These are phyloP conservation scores for Penaeus vannamei DNA, from an alignment of 1,140 invertebrate genomes.

Conservation along the genomic window DNA sequence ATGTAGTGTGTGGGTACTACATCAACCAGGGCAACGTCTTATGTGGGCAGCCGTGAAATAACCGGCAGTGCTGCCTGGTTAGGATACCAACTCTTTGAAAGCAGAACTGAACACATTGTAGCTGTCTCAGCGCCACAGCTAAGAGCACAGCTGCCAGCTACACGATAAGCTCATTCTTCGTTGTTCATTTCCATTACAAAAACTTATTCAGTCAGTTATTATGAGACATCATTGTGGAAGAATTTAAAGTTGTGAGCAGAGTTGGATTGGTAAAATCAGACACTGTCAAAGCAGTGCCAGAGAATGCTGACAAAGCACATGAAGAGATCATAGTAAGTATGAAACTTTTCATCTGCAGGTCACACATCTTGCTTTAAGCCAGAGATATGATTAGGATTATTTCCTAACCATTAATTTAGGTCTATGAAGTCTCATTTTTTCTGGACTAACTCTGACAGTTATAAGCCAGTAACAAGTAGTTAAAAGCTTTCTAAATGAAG, in stretches of 20 bases:
- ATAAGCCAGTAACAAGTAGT: conserved; percentile 60
- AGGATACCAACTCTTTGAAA: conserved; percentile 66
- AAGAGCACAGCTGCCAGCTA: conserved; percentile 65
- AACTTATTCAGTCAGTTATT: conserved; percentile 51
- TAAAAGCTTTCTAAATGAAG: conserved; percentile 62
- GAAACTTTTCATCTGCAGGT: not conserved
- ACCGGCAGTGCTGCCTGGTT: conserved; percentile 66
- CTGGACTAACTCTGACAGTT: conserved; percentile 57
- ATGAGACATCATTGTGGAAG: conserved; percentile 54
- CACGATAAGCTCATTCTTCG: conserved; percentile 64
- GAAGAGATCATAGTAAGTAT: conserved; percentile 40
- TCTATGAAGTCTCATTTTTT: conserved; percentile 58
- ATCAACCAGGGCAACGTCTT: conserved; percentile 47
- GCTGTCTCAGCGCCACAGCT: conserved; percentile 64
- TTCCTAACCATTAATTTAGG: conserved; percentile 40
- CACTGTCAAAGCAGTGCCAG: conserved; percentile 61
- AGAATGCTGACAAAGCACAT: conserved; percentile 53
- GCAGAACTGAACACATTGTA: conserved; percentile 67
- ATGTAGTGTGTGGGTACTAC: conserved; percentile 31
- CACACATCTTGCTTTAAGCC: too few species aligned
- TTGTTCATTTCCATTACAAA: conserved; percentile 63
- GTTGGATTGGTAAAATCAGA: conserved; percentile 53
- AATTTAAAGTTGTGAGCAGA: conserved; percentile 51
- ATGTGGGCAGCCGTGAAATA: conserved; percentile 63
- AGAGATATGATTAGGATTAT: conserved; percentile 35